Evolutionary conservation across 2,888 invertebrate species (phyloP).

Genomic region (Beris morrisii): DNA sequence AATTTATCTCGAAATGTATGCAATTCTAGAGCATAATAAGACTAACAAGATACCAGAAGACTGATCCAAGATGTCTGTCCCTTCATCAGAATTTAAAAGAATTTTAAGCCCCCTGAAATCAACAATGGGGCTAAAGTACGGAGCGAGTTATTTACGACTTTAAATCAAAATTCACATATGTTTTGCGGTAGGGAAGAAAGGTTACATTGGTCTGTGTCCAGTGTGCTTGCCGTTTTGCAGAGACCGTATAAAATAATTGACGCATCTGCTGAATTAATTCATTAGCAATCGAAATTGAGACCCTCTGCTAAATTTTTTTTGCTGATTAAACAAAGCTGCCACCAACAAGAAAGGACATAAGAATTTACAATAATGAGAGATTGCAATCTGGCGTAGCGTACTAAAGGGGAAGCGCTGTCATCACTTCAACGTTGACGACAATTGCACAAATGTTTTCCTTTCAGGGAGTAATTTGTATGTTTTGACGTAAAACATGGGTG

Average conservation of each 20-base stretch:
- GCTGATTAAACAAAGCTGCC: not conserved
- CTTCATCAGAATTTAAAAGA: no score
- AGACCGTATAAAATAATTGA: constrained; percentile 24
- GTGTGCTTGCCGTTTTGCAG: not conserved
- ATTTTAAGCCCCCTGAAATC: no score
- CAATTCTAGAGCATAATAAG: no score
- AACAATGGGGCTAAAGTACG: not conserved
- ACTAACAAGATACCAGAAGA: no score
- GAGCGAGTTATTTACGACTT: constrained; percentile 32
- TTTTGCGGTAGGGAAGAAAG: constrained; percentile 3
- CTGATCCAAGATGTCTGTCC: no score
- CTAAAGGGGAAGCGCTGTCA: constrained; percentile 2
- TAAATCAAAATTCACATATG: constrained; percentile 38
- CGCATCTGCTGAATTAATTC: constrained; percentile 38
- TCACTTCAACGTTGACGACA: constrained; percentile 19
- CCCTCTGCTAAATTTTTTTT: not conserved
- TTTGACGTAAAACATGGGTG: constrained; percentile 20
- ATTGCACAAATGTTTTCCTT: constrained; percentile 13
- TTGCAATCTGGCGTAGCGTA: not conserved
- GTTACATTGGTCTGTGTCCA: no score
- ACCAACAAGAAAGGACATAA: not conserved
- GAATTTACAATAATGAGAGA: constrained; percentile 18
- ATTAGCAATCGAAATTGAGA: constrained; percentile 19
- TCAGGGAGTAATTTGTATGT: constrained; percentile 22
- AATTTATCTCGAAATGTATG: no score